Conservation (phyloP, 2,797 vertebrate genomes). For the Alectoris magna region DNA sequence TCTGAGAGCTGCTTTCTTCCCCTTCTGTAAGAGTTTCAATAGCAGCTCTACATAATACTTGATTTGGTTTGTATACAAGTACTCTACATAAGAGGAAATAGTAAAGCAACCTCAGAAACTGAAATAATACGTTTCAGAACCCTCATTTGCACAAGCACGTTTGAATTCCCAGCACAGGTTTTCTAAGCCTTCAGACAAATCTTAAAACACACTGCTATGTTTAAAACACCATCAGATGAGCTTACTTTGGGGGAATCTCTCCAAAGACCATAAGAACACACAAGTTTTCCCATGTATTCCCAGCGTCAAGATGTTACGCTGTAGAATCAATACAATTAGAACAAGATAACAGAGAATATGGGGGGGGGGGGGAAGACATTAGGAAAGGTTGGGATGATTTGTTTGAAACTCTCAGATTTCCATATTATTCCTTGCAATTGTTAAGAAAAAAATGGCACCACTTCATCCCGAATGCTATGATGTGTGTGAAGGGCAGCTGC, state of each 20-base stretch:
- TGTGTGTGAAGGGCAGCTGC: background rate
- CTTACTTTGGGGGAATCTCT: background rate
- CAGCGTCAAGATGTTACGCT: background rate
- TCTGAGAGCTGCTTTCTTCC: background rate
- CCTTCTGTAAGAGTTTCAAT: background rate
- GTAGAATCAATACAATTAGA: background rate
- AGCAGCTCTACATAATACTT: background rate
- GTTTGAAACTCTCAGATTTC: background rate
- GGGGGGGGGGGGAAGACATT: background rate
- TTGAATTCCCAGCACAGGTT: background rate
- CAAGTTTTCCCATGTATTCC: background rate
- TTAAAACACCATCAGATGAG: background rate
- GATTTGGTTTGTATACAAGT: background rate
- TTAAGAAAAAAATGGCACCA: background rate
- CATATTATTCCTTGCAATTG: background rate
- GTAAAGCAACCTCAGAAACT: background rate
- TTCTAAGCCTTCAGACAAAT: background rate
- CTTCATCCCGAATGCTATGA: background rate
- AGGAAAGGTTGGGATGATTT: background rate
- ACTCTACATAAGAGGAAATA: background rate
- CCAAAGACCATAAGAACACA: background rate
- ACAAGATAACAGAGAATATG: background rate
- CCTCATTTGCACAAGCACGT: background rate
- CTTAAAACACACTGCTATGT: background rate
- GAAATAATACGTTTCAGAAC: background rate